Conservation (phyloP, 2,113 vertebrate species). For the Saccopteryx bilineata region DNA sequence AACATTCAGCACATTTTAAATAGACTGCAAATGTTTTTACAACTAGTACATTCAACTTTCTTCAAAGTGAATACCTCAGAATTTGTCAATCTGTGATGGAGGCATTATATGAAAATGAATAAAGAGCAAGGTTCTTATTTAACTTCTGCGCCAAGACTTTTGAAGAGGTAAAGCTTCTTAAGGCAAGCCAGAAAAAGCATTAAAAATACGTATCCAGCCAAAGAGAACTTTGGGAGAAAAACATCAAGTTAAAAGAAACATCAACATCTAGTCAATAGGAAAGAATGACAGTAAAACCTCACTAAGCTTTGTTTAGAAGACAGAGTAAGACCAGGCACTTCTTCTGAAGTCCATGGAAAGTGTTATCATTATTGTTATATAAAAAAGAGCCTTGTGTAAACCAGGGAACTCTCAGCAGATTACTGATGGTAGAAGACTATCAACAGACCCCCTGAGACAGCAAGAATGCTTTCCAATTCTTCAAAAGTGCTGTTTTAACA, state of each 20-base stretch:
- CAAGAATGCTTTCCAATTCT: constrained; percentile 59
- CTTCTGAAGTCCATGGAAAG: not conserved
- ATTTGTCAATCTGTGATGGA: constrained; percentile 71
- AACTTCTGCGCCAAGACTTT: constrained; percentile 60
- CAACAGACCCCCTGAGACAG: constrained; percentile 52
- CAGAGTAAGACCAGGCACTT: not conserved
- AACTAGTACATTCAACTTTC: constrained; percentile 19
- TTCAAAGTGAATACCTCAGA: constrained; percentile 5
- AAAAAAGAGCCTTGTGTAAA: not conserved
- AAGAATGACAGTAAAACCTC: constrained; percentile 70
- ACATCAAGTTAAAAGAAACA: constrained; percentile 75
- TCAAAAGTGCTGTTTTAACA: constrained; percentile 43
- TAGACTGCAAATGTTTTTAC: constrained; percentile 47
- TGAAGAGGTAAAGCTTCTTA: constrained; percentile 83
- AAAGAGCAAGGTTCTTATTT: constrained; percentile 73
- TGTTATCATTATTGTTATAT: not conserved
- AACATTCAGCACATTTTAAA: constrained; percentile 30
- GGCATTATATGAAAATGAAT: constrained; percentile 66
- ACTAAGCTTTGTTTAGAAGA: constrained; percentile 39
- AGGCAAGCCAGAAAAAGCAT: constrained; percentile 83
- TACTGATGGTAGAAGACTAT: not conserved
- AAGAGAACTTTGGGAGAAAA: constrained; percentile 67
- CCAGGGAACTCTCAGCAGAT: not conserved
- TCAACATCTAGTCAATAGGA: constrained; percentile 72
- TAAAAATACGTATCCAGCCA: constrained; percentile 51